Percentiles rank a stretch among this genome's conserved stretches.
phyloP scores from a whole-genome alignment of 1,140 invertebrate species.

The Drosophila bifasciata region DNA sequence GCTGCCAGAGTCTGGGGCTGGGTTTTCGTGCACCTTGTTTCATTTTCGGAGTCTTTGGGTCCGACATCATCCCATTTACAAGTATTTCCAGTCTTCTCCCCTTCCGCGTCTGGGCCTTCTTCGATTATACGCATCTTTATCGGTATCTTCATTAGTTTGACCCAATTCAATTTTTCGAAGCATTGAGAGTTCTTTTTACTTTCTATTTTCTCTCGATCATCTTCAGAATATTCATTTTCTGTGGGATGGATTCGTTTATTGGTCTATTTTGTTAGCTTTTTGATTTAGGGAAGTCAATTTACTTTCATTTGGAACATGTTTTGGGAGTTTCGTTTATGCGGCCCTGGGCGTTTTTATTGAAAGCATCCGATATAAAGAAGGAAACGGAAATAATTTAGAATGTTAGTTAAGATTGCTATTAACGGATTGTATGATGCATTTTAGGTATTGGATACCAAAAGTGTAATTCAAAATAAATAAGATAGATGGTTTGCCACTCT shows the following conservation, averaged over 20 bases:
- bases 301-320: slow-evolving; percentile 64
- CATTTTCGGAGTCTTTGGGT: slow-evolving; percentile 37
- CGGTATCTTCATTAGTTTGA: slow-evolving; percentile 76
- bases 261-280: slow-evolving; percentile 32
- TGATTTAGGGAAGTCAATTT: slow-evolving; percentile 55
- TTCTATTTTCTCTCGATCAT: slow-evolving; percentile 69
- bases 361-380: slow-evolving; percentile 39
- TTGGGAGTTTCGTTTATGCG: slow-evolving; percentile 14
- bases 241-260: slow-evolving; percentile 37
- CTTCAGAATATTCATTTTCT: slow-evolving; percentile 56
- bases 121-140: slow-evolving; percentile 74
- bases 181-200: slow-evolving; percentile 64
- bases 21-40: slow-evolving; percentile 70
- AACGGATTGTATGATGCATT: too few species aligned
- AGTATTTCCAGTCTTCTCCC: slow-evolving; percentile 47
- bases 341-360: slow-evolving; percentile 17
- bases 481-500: too few species aligned
- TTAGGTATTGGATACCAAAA: too few species aligned
- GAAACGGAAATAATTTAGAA: too few species aligned
- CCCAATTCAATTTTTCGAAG: slow-evolving; percentile 48
- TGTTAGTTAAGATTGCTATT: too few species aligned
- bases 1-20: not conserved
- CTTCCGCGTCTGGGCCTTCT: slow-evolving; percentile 3
- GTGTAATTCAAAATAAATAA: not conserved
- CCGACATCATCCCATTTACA: slow-evolving; percentile 45